A percentile compares a stretch with the other conserved stretches of the same genome.
Conservation (phyloP, 2,888 invertebrate genomes). For the Hypomecis atomaria region DNA sequence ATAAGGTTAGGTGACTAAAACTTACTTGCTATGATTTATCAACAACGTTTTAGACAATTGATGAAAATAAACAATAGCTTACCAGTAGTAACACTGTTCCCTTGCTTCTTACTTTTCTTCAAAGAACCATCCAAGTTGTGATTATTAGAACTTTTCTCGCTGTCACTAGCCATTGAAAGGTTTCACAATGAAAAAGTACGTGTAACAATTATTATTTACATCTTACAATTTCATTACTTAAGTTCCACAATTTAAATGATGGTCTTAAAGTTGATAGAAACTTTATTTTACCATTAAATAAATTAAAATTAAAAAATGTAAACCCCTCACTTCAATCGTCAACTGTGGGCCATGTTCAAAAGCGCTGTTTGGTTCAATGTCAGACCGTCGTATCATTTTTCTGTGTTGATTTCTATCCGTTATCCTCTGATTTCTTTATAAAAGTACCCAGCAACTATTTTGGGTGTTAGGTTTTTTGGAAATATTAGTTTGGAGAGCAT, state of each 20-base stretch:
- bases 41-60: not conserved
- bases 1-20: slow-evolving; percentile 19
- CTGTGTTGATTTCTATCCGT: too few species aligned
- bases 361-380: slow-evolving; percentile 1
- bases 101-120: slow-evolving; percentile 71
- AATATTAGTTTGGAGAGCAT: too few species aligned
- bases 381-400: not conserved
- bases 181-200: slow-evolving; percentile 44
- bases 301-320: slow-evolving; percentile 60
- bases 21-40: not conserved
- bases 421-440: too few species aligned
- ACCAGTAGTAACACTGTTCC: slow-evolving; percentile 68
- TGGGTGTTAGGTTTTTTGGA: too few species aligned
- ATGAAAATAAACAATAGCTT: slow-evolving; percentile 44
- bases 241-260: slow-evolving; percentile 48
- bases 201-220: slow-evolving; percentile 26
- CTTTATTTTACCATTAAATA: slow-evolving; percentile 40
- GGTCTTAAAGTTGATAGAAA: slow-evolving; percentile 52
- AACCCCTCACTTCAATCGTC: slow-evolving; percentile 53
- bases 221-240: slow-evolving; percentile 28
- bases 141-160: slow-evolving; percentile 79
- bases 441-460: too few species aligned
- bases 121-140: slow-evolving; percentile 76
- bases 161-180: slow-evolving; percentile 83
- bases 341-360: slow-evolving; percentile 48